Percentiles rank a stretch among this genome's conserved stretches.
Evolutionary conservation across 1,140 invertebrate species (phyloP).

Genomic region (Caenorhabditis elegans): DNA sequence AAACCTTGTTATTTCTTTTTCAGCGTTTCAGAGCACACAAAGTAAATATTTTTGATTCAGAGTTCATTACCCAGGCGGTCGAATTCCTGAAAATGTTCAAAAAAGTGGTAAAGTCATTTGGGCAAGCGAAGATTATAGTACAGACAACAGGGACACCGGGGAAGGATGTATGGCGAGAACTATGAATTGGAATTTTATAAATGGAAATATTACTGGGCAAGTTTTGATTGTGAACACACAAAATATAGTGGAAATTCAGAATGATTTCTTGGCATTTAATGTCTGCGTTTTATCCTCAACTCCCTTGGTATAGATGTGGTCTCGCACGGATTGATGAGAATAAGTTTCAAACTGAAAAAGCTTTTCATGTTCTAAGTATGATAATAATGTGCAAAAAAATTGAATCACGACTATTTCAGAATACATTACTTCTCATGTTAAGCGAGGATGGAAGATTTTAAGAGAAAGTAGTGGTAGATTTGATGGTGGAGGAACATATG

Average conservation of each 20-base stretch:
- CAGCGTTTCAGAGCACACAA: no score
- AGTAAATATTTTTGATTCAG: neutral
- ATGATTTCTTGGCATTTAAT: neutral
- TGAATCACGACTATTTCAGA: neutral
- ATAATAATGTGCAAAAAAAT: neutral
- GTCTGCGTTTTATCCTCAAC: neutral
- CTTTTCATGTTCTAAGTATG: neutral
- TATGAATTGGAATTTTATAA: neutral
- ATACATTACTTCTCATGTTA: neutral
- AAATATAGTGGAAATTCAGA: neutral
- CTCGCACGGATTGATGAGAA: neutral
- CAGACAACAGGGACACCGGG: neutral
- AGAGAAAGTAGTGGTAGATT: neutral
- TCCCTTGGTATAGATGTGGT: neutral
- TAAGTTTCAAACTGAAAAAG: neutral
- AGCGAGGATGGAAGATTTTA: neutral
- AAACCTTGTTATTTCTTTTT: no score
- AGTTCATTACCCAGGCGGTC: neutral
- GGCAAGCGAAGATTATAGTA: neutral
- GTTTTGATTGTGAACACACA: no score
- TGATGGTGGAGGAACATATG: neutral
- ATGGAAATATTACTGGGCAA: neutral
- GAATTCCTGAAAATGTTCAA: neutral
- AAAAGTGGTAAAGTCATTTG: neutral
- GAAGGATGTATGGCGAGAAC: neutral